Percentiles rank a stretch among this genome's conserved stretches.
phyloP scores from a whole-genome alignment of 2,888 invertebrate genomes.

The Stenurella melanura region DNA sequence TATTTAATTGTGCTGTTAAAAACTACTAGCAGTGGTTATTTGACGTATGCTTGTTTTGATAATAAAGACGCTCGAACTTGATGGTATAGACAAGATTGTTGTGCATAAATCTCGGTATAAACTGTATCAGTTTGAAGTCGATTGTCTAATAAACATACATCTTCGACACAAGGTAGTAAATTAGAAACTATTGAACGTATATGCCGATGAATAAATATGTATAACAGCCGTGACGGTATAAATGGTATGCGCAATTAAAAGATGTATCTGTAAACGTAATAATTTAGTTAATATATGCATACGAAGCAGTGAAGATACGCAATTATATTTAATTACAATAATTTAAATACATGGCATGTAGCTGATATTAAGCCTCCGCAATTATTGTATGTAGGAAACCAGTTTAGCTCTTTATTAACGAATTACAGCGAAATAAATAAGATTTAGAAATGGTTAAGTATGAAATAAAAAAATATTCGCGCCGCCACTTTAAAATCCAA shows the following conservation, averaged over 20 bases:
- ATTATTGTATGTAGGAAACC: conserved; percentile 40
- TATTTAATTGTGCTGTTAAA: too few species aligned
- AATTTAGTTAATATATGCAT: conserved; percentile 35
- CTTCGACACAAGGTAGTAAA: too few species aligned
- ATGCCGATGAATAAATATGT: background rate
- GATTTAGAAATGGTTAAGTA: conserved; percentile 25
- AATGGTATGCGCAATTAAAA: conserved; percentile 17
- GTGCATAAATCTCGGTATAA: too few species aligned
- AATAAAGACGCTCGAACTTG: too few species aligned
- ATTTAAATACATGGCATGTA: conserved; percentile 48
- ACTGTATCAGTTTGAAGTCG: too few species aligned
- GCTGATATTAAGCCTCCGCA: conserved; percentile 38
- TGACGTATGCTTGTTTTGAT: too few species aligned
- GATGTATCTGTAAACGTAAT: conserved; percentile 16
- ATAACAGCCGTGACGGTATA: background rate
- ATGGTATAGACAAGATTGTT: too few species aligned
- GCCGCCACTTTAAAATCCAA: background rate
- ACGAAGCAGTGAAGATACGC: conserved; percentile 40
- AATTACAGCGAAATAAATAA: conserved; percentile 40
- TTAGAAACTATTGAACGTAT: background rate
- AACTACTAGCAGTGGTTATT: too few species aligned
- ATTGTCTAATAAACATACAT: too few species aligned
- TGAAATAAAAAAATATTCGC: conserved; percentile 2
- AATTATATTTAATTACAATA: conserved; percentile 54
- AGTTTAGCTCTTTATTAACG: conserved; percentile 46